Evolutionary conservation across 2,888 invertebrate species (phyloP).

Genomic region (Idaea aversata): DNA sequence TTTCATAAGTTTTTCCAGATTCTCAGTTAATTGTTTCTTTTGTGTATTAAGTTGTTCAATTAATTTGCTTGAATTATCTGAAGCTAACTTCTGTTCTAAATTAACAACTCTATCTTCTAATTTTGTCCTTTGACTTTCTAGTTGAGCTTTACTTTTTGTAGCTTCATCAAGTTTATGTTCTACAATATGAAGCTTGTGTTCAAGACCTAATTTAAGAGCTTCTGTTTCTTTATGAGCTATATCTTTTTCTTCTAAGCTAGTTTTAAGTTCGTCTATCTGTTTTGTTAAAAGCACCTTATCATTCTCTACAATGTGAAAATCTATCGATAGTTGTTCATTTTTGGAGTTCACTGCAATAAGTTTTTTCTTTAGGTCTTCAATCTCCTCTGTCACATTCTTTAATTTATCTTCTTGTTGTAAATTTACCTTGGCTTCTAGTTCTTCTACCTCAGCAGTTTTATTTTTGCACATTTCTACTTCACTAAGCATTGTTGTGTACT

Average conservation of each 20-base stretch:
- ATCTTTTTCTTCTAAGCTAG: constrained; percentile 46
- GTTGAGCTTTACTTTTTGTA: constrained; percentile 39
- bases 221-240: constrained; percentile 47
- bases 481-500: constrained; percentile 74
- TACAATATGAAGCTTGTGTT: constrained; percentile 55
- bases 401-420: constrained; percentile 46
- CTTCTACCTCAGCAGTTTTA: constrained; percentile 70
- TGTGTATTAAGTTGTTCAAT: constrained; percentile 37
- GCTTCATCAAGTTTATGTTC: constrained; percentile 43
- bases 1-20: constrained; percentile 30
- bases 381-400: constrained; percentile 56
- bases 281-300: constrained; percentile 71
- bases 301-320: constrained; percentile 75
- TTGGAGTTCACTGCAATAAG: constrained; percentile 58
- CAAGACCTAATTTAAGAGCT: constrained; percentile 46
- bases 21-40: constrained; percentile 33
- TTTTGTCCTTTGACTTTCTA: constrained; percentile 42
- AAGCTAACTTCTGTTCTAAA: constrained; percentile 32
- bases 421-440: constrained; percentile 65
- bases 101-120: constrained; percentile 40
- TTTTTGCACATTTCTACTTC: constrained; percentile 65
- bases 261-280: constrained; percentile 67
- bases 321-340: constrained; percentile 73
- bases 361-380: constrained; percentile 66
- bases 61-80: constrained; percentile 18